Evolutionary conservation across 2,888 invertebrate species (phyloP).

Genomic region (Slavum lentiscoides): DNA sequence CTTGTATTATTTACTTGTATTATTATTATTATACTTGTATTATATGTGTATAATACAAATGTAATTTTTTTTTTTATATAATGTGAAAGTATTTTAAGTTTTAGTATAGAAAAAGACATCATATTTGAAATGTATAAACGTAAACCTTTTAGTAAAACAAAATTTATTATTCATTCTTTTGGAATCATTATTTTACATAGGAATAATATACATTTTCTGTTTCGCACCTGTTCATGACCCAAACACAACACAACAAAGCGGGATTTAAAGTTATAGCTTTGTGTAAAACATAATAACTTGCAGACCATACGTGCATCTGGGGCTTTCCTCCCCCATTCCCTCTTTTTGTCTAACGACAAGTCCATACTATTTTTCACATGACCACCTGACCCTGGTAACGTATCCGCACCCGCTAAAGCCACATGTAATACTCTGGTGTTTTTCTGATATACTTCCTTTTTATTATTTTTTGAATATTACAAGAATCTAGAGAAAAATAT

Average conservation of each 20-base stretch:
- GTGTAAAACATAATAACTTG: constrained; percentile 50
- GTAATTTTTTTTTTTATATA: not conserved
- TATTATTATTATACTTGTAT: no score
- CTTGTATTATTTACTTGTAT: no score
- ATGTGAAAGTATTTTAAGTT: not conserved
- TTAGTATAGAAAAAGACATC: not conserved
- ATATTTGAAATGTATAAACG: not conserved
- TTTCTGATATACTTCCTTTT: constrained; percentile 32
- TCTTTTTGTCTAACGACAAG: constrained; percentile 42
- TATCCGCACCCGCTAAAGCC: constrained; percentile 17
- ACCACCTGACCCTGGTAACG: constrained; percentile 27
- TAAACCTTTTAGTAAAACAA: constrained; percentile 15
- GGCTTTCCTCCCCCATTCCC: not conserved
- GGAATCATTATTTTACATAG: constrained; percentile 38
- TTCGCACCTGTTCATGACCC: constrained; percentile 49
- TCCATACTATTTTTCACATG: constrained; percentile 38
- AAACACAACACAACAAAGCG: constrained; percentile 27
- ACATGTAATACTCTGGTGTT: constrained; percentile 23
- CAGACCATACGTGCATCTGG: constrained; percentile 46
- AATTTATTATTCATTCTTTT: constrained; percentile 24
- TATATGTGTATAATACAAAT: not conserved
- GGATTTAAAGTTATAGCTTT: constrained; percentile 48
- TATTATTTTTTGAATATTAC: constrained; percentile 47
- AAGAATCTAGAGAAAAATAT: not conserved
- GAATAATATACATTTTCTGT: constrained; percentile 42